phyloP scores from a whole-genome alignment of 1,140 invertebrate species.

The Drosophila kurseongensis region DNA sequence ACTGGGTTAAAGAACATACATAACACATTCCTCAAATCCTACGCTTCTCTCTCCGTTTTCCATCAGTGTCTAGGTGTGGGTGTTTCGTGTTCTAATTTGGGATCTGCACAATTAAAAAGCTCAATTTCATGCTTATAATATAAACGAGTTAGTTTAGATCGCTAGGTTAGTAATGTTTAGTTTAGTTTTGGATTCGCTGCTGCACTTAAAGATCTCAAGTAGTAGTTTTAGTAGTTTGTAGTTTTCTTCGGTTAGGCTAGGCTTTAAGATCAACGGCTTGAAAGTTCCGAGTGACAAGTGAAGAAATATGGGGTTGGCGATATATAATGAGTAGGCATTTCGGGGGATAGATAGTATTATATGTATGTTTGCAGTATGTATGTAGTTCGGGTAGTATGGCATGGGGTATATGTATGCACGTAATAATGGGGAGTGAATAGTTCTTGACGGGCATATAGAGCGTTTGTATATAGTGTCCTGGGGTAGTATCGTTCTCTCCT shows the following conservation, averaged over 20 bases:
- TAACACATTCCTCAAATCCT: conserved; percentile 43
- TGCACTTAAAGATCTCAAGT: conserved; percentile 51
- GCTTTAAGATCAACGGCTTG: conserved; percentile 52
- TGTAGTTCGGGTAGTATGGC: conserved; percentile 5
- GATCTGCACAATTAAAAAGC: conserved; percentile 78
- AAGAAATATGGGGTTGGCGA: neutral
- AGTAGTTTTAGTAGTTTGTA: conserved; percentile 43
- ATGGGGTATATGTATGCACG: conserved; percentile 21
- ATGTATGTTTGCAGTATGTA: conserved; percentile 34
- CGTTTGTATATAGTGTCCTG: conserved; percentile 39
- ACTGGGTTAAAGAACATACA: conserved; percentile 22
- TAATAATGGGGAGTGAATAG: conserved; percentile 19
- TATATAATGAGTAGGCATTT: conserved; percentile 9
- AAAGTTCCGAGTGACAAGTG: conserved; percentile 28
- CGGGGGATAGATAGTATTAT: conserved; percentile 17
- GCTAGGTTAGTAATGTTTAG: conserved; percentile 66
- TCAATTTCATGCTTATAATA: conserved; percentile 73
- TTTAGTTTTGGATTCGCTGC: conserved; percentile 44
- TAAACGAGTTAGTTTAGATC: conserved; percentile 67
- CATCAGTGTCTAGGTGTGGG: conserved; percentile 15
- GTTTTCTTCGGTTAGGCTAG: conserved; percentile 50
- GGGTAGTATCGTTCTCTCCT: conserved; percentile 36
- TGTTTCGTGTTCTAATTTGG: conserved; percentile 32
- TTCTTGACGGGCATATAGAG: conserved; percentile 34
- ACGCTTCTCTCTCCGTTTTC: conserved; percentile 23